Base-by-base conservation (phyloP, 2,888 invertebrate genomes). In the Maniola hyperantus region DNA sequence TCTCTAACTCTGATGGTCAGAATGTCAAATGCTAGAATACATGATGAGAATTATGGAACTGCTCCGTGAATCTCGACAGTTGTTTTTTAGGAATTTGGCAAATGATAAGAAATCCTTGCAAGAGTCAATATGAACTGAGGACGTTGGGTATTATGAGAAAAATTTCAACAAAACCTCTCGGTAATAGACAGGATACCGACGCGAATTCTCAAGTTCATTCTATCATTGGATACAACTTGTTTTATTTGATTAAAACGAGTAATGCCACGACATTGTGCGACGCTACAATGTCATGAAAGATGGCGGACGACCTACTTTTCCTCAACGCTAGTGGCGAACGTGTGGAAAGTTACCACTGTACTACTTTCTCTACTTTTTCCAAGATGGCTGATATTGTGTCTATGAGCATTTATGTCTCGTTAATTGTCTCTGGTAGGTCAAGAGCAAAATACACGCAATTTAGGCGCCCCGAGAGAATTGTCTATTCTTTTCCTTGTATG, bases 291-390 rank as follows among this genome's bases (percentile, higher is more conserved):
- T 84, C 85, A 85, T 86, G 81, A 84, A 89, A 91, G 77, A 89
- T 89, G 90, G 89, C 90, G 77, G 80, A 64, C 83, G 91, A 80
- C 91, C 91, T 81, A 92, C 92, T 90, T 91, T 90, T 91, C 87
- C 89, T 88, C 85, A 85, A 86, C 87, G 86, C 81, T 83, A 84
- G 82, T 85, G 81, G 79, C 81, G 78, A 82, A 80, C 83, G 87
- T 85, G 87, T 91, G 91, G 92, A 92, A 92, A 92, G 92, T 92
- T 91, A 89, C 90, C 82, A 82, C 81, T 86, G 91, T 85, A 90
- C 92, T 92, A 91, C 92, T 92, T 92, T 92, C 92, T 91, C 92
- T 86, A 86, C 91, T 91, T 90, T 91, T 92, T 89, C 89, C 87
- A 91, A 91, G 83, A 91, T 90, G 91, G 90, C 89, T 77, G 82